Percentiles rank a stretch among this genome's conserved stretches.
phyloP scores from a whole-genome alignment of 2,113 vertebrate species.

The Coregonus clupeaformis region DNA sequence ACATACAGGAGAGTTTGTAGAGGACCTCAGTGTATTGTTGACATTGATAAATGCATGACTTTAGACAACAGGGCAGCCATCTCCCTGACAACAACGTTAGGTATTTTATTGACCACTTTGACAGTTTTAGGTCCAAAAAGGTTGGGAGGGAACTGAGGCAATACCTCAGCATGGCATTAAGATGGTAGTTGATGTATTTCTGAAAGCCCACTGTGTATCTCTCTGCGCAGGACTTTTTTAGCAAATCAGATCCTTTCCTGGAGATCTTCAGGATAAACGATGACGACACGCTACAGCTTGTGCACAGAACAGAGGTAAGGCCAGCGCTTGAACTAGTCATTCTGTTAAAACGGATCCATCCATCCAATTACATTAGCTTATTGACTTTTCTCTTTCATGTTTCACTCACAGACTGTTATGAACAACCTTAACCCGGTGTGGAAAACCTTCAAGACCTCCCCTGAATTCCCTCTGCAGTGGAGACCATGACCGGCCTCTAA shows the following conservation, averaged over 20 bases:
- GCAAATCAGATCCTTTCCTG: conserved; percentile 96
- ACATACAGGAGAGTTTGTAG: no score
- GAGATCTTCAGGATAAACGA: conserved; percentile 96
- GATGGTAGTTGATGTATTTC: no score
- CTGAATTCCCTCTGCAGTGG: conserved; percentile 96
- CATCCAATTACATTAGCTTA: not conserved
- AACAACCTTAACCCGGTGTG: conserved; percentile 96
- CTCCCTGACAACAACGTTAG: no score
- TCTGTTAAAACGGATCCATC: not conserved
- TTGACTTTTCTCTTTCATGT: conserved; percentile 15
- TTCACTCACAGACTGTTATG: conserved; percentile 87
- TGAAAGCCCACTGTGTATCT: conserved; percentile 1
- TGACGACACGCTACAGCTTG: conserved; percentile 92
- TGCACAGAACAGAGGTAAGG: conserved; percentile 94
- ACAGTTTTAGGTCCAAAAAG: no score
- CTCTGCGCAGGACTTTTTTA: conserved; percentile 93
- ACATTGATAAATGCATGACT: no score
- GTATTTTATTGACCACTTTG: no score
- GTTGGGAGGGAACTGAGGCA: no score
- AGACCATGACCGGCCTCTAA: conserved; percentile 90
- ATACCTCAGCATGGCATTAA: no score
- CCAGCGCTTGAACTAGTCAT: not conserved
- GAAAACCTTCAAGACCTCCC: conserved; percentile 97
- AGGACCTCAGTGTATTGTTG: no score
- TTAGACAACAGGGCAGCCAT: no score